Percentiles rank a stretch among this genome's conserved stretches.
Conservation (phyloP, 2,113 vertebrate genomes). For the Amphiprion percula region DNA sequence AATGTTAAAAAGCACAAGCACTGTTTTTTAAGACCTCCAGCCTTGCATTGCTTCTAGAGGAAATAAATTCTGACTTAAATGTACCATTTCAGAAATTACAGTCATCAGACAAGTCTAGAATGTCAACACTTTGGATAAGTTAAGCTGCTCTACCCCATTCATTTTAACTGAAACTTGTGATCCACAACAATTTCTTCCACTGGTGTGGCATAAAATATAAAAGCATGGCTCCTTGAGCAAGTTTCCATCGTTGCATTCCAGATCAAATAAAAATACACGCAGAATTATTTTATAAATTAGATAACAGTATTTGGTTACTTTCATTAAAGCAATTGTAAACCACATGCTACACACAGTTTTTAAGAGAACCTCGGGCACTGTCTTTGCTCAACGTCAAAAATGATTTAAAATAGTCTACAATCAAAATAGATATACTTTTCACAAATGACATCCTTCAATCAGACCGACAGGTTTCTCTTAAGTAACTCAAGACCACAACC, state of each 20-base stretch:
- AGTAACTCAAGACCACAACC: constrained; percentile 47
- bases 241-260: not conserved
- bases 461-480: constrained; percentile 31
- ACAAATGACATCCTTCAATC: constrained; percentile 41
- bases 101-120: not conserved
- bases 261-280: not conserved
- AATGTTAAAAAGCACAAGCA: not conserved
- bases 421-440: constrained; percentile 42
- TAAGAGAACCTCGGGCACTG: not conserved
- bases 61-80: constrained; percentile 10
- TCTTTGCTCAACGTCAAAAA: constrained; percentile 37
- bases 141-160: not conserved
- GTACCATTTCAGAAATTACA: not conserved
- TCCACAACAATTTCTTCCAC: not conserved
- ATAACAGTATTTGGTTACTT: constrained; percentile 21
- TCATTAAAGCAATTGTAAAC: constrained; percentile 6
- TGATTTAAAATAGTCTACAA: constrained; percentile 45
- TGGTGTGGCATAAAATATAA: constrained; percentile 10
- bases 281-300: constrained; percentile 14
- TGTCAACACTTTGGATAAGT: constrained; percentile 2
- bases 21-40: too few relatives aligned
- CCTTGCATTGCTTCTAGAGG: not conserved
- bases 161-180: not conserved
- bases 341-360: constrained; percentile 18
- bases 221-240: not conserved